Conservation (phyloP, 2,888 invertebrate species). For the Plebejus argus region DNA sequence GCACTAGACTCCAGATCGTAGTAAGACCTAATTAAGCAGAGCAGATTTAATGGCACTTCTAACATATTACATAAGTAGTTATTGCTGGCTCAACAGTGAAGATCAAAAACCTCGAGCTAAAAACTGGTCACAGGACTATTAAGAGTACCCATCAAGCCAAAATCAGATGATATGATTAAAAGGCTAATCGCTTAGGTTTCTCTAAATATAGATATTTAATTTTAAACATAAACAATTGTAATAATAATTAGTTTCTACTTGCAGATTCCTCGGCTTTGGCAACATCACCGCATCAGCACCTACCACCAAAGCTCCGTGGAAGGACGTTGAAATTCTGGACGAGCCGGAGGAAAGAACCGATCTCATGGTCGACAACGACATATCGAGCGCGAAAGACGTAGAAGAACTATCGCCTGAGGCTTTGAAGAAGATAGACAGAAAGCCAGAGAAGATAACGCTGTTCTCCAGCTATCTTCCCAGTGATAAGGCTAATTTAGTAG, state of each 20-base stretch:
- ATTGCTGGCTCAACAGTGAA: too few relatives aligned
- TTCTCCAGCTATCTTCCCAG: constrained; percentile 60
- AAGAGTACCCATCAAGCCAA: too few relatives aligned
- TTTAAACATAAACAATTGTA: not conserved
- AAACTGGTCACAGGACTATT: too few relatives aligned
- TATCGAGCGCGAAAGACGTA: constrained; percentile 55
- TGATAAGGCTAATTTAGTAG: constrained; percentile 41
- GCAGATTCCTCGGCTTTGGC: constrained; percentile 62
- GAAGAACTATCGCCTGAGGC: constrained; percentile 64
- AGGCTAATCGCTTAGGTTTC: too few relatives aligned
- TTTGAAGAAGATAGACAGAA: constrained; percentile 53
- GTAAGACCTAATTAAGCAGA: too few relatives aligned
- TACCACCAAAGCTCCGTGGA: constrained; percentile 51
- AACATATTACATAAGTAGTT: too few relatives aligned
- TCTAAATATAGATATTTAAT: too few relatives aligned
- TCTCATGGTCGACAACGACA: constrained; percentile 54
- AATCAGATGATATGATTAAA: too few relatives aligned
- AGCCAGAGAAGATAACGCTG: constrained; percentile 67
- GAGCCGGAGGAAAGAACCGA: constrained; percentile 51
- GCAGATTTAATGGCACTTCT: too few relatives aligned
- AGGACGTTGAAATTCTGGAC: constrained; percentile 58
- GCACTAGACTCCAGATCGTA: too few relatives aligned
- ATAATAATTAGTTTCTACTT: constrained; percentile 37
- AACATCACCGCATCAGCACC: constrained; percentile 49
- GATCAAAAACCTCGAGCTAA: too few relatives aligned